Evolutionary conservation across 2,113 vertebrate genomes (phyloP).

Genomic region (Sapajus apella): DNA sequence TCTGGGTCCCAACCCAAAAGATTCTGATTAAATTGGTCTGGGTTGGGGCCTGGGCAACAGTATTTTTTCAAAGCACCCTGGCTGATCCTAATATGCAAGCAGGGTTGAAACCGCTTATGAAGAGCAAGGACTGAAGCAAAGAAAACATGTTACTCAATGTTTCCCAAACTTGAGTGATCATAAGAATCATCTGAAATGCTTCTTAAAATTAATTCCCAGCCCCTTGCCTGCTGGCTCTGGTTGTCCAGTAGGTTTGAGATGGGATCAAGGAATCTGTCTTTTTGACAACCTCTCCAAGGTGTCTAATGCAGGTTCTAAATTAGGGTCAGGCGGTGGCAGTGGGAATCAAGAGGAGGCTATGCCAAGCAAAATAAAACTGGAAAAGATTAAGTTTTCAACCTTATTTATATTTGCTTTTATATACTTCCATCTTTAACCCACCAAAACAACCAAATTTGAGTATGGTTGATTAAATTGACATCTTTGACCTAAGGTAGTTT

Average conservation of each 20-base stretch:
- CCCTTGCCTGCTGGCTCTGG: background rate
- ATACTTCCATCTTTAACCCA: conserved; percentile 66
- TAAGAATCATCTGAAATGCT: conserved; percentile 49
- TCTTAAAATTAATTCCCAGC: background rate
- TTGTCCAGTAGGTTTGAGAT: background rate
- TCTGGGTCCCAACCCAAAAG: background rate
- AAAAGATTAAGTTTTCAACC: conserved; percentile 75
- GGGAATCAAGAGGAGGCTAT: conserved; percentile 18
- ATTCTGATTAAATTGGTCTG: background rate
- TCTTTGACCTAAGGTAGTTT: conserved; percentile 64
- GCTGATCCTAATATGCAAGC: background rate
- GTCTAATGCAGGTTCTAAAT: conserved; percentile 57
- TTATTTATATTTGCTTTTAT: conserved; percentile 72
- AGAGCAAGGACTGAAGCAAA: conserved; percentile 32
- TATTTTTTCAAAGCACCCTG: background rate
- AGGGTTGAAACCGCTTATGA: background rate
- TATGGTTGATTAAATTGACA: conserved; percentile 68
- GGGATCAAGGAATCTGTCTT: conserved; percentile 49
- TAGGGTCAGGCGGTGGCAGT: conserved; percentile 51
- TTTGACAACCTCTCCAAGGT: conserved; percentile 40
- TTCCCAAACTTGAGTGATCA: background rate
- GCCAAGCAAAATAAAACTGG: conserved; percentile 68
- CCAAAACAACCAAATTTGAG: conserved; percentile 69
- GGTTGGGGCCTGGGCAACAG: background rate
- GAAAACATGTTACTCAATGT: background rate